Percentiles rank a stretch among this genome's conserved stretches.
Conservation (phyloP, 2,797 vertebrate species). For the Gallinago nigripennis region DNA sequence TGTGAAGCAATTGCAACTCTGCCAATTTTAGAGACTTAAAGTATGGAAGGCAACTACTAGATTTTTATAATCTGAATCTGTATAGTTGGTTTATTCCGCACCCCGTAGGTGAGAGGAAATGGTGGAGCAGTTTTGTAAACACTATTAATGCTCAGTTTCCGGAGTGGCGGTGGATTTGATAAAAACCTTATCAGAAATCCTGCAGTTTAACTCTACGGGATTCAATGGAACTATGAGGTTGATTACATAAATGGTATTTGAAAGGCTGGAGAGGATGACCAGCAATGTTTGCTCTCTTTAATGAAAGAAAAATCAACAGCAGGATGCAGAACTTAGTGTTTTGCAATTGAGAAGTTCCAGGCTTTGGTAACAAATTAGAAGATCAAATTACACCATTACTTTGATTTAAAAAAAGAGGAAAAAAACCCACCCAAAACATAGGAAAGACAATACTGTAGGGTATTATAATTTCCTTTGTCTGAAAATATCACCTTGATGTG, state of each 20-base stretch:
- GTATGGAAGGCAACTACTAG: not conserved
- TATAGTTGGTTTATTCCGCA: not conserved
- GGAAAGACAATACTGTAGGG: not conserved
- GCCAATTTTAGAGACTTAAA: not conserved
- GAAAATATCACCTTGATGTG: slow-evolving; percentile 38
- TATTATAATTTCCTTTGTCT: slow-evolving; percentile 3
- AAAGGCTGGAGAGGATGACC: not conserved
- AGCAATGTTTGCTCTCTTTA: not conserved
- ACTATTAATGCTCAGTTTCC: not conserved
- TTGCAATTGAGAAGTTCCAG: not conserved
- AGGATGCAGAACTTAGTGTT: not conserved
- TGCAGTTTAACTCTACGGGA: not conserved
- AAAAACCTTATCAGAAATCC: not conserved
- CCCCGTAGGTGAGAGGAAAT: not conserved
- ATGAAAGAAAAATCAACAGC: not conserved
- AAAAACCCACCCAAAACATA: not conserved
- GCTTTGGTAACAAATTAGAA: not conserved
- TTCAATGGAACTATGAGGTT: not conserved
- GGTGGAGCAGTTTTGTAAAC: not conserved
- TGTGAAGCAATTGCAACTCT: not conserved
- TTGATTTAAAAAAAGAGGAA: not conserved
- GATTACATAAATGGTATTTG: not conserved
- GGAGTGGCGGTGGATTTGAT: not conserved
- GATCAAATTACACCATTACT: not conserved
- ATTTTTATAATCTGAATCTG: not conserved